Base-by-base conservation (phyloP, 2,797 vertebrate species). In the Lateolabrax maculatus region DNA sequence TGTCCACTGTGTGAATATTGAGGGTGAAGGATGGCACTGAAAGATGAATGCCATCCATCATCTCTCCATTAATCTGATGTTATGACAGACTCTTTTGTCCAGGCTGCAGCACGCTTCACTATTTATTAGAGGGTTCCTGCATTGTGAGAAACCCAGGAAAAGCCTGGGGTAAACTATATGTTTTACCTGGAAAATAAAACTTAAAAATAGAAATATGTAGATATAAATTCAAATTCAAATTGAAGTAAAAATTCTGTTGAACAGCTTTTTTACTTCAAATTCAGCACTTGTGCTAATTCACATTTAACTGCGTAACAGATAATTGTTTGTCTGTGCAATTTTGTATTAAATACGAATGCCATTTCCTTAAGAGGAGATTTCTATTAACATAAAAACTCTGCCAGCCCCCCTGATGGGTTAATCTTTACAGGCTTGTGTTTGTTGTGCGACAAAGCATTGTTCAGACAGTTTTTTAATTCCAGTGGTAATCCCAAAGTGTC, bases 1-100 rank as follows among this genome's bases (percentile, higher is more conserved):
- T 41, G 11, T 68, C 4, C 23, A 5, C 15, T 67, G n/a, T 53
- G 43, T 84, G 51, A 78, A 37, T 31, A 15, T n/a, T 29, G 41
- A 58, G 60, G 44, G 10, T 67, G 63, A 74, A 5, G 19, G 70
- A 67, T 41, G 55, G 27, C 12, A 44, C 52, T 56, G 77, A 77
- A 27, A 76, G 46, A 55, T 71, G 63, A 77, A 27, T 21, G 12
- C n/a, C 2, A 0, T 62, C 57, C 2, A 9, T 79, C 58, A 29
- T 39, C 15, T 69, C 0, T 3, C 23, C n/a, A 4, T 72, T 76
- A 53, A 71, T 84, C 41, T 44, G 52, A 74, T 41, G 53, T 4
- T 3, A 36, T 55, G 63, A 61, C 44, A 64, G 71, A n/a, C 55
- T 69, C 37, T 73, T 56, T 55, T 64, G 80, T 84, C 64, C 15